Evolutionary conservation across 2,797 vertebrate genomes (phyloP).

Genomic region (Gymnodraco acuticeps): DNA sequence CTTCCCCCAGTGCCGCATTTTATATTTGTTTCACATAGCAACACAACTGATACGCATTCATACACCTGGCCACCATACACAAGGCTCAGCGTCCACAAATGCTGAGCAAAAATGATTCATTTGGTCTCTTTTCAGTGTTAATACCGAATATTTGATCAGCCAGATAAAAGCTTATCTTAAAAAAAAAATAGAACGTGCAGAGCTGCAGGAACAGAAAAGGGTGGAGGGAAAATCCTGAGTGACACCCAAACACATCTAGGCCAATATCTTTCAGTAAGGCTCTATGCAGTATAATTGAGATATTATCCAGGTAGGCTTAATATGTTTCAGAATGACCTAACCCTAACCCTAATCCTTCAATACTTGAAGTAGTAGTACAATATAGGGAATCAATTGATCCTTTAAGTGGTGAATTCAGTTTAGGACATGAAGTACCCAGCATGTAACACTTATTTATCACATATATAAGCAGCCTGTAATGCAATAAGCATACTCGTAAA

Average conservation of each 20-base stretch:
- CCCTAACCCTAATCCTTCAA: too few relatives aligned
- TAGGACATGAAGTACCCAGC: not conserved
- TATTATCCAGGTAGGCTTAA: too few relatives aligned
- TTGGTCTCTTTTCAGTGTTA: not conserved
- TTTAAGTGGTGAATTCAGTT: not conserved
- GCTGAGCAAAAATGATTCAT: not conserved
- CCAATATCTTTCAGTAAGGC: not conserved
- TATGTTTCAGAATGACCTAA: too few relatives aligned
- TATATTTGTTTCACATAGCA: not conserved
- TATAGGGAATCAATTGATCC: not conserved
- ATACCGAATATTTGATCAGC: not conserved
- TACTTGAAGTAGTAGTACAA: not conserved
- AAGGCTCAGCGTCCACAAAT: not conserved
- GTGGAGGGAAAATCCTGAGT: not conserved
- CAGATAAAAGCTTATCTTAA: not conserved
- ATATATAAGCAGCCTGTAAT: not conserved
- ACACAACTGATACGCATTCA: not conserved
- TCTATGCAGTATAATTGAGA: too few relatives aligned
- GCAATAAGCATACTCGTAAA: not conserved
- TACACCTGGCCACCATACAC: not conserved
- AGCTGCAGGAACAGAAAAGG: not conserved
- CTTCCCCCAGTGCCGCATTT: not conserved
- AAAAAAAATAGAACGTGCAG: too few relatives aligned
- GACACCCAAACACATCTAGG: not conserved
- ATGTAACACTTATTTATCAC: not conserved